Percentiles rank a stretch among this genome's conserved stretches.
These are phyloP conservation scores for Andrena fulva DNA, from an alignment of 2,888 invertebrate species.

Conservation along the genomic window DNA sequence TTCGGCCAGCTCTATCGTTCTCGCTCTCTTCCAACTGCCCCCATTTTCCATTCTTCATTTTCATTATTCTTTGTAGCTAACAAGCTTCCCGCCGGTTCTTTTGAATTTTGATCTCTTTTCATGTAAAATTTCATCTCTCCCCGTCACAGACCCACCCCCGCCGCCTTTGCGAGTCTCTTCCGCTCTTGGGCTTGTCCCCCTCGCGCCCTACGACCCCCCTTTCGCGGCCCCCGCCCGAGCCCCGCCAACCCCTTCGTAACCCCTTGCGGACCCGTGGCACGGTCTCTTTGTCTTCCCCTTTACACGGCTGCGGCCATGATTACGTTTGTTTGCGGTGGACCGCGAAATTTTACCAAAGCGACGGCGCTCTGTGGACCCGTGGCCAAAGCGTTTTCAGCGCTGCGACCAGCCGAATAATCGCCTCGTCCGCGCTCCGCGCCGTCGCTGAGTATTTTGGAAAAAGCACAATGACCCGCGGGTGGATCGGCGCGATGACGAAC, in stretches of 20 bases:
- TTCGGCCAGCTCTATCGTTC: not conserved
- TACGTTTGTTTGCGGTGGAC: slow-evolving; percentile 61
- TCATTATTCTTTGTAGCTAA: slow-evolving; percentile 39
- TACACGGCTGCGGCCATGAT: slow-evolving; percentile 23
- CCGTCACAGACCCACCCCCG: no score
- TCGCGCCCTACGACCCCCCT: not conserved
- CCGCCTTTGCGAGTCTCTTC: not conserved
- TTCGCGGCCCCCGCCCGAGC: not conserved
- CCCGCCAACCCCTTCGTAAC: not conserved
- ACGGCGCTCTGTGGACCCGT: not conserved
- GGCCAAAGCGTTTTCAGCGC: slow-evolving; percentile 14
- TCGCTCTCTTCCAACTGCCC: not conserved
- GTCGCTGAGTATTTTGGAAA: slow-evolving; percentile 14
- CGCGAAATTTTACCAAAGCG: slow-evolving; percentile 53
- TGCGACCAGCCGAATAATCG: slow-evolving; percentile 18
- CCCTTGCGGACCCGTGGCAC: not conserved
- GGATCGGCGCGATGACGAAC: slow-evolving; percentile 1
- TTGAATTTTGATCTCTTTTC: slow-evolving; percentile 40
- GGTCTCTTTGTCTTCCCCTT: slow-evolving; percentile 42
- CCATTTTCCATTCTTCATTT: slow-evolving; percentile 22
- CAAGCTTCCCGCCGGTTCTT: slow-evolving; percentile 37
- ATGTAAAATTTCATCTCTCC: slow-evolving; percentile 19
- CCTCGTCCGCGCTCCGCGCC: slow-evolving; percentile 4
- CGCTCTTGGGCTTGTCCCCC: not conserved
- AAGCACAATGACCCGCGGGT: slow-evolving; percentile 12